Percentiles rank a stretch among this genome's conserved stretches.
Evolutionary conservation across 1,140 invertebrate genomes (phyloP).

Genomic region (Wasmannia auropunctata): DNA sequence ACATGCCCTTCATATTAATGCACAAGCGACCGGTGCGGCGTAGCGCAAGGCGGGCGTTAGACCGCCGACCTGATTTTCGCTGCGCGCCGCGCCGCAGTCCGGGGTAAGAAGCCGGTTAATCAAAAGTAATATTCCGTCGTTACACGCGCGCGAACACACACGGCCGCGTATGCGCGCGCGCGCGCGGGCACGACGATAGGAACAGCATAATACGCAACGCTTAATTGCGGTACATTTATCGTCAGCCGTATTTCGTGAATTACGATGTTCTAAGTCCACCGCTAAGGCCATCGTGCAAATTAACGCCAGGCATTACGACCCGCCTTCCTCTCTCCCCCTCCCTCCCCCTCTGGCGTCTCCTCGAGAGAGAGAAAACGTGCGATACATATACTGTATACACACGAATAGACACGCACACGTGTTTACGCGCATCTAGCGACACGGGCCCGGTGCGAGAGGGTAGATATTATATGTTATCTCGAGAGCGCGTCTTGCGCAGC

Average conservation of each 20-base stretch:
- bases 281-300: constrained; percentile 40
- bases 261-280: constrained; percentile 38
- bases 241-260: constrained; percentile 44
- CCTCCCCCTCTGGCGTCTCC: neutral
- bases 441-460: neutral
- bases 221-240: constrained; percentile 44
- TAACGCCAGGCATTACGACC: constrained; percentile 40
- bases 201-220: constrained; percentile 38
- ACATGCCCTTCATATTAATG: constrained; percentile 49
- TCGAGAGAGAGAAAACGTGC: constrained; percentile 25
- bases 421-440: neutral
- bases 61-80: constrained; percentile 50
- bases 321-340: too few relatives aligned
- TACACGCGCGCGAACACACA: neutral
- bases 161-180: too few relatives aligned
- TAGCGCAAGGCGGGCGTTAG: constrained; percentile 9
- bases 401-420: neutral
- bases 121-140: constrained; percentile 52
- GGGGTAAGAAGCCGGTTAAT: constrained; percentile 50
- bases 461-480: constrained; percentile 49
- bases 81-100: constrained; percentile 12
- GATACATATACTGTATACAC: neutral
- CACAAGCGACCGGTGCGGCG: neutral
- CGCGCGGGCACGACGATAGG: too few relatives aligned
- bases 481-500: constrained; percentile 27